phyloP scores from a whole-genome alignment of 2,113 vertebrate genomes.

The Coryphaenoides rupestris region DNA sequence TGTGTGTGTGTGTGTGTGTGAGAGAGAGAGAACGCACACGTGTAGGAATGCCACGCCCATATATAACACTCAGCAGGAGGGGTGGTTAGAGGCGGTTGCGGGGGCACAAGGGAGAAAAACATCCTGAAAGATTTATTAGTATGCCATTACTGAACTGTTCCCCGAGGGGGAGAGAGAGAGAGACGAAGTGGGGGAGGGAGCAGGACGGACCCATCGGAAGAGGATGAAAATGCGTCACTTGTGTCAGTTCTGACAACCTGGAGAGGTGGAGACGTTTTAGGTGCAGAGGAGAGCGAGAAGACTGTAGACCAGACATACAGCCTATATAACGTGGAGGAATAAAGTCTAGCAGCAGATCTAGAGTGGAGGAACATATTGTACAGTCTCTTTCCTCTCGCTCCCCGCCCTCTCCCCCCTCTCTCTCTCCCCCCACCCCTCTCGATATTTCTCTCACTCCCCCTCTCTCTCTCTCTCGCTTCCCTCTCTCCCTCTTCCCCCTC shows the following conservation, averaged over 20 bases:
- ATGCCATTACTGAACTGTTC: slow-evolving; percentile 71
- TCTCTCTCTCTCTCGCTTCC: neutral
- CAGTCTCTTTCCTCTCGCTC: neutral
- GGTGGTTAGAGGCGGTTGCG: slow-evolving; percentile 6
- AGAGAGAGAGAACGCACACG: no score
- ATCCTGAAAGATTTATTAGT: slow-evolving; percentile 76
- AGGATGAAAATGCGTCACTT: slow-evolving; percentile 41
- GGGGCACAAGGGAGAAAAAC: slow-evolving; percentile 33
- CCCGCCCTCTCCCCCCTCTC: no score
- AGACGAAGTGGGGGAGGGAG: slow-evolving; percentile 37
- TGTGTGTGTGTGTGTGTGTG: no score
- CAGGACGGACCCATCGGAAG: slow-evolving; percentile 58
- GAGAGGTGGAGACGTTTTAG: slow-evolving; percentile 24
- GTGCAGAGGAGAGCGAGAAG: slow-evolving; percentile 3
- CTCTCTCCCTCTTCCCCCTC: neutral
- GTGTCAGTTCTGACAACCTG: slow-evolving; percentile 4
- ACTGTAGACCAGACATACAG: no score
- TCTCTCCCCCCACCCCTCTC: neutral
- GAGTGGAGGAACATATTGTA: no score
- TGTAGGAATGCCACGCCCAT: no score
- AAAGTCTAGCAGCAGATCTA: no score
- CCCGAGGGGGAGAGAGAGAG: slow-evolving; percentile 52
- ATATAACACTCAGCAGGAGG: slow-evolving; percentile 18
- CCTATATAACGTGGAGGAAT: no score
- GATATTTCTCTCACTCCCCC: neutral